Evolutionary conservation across 64 coral and sea anemone species (phyloP).

Genomic region (Montipora cactus): DNA sequence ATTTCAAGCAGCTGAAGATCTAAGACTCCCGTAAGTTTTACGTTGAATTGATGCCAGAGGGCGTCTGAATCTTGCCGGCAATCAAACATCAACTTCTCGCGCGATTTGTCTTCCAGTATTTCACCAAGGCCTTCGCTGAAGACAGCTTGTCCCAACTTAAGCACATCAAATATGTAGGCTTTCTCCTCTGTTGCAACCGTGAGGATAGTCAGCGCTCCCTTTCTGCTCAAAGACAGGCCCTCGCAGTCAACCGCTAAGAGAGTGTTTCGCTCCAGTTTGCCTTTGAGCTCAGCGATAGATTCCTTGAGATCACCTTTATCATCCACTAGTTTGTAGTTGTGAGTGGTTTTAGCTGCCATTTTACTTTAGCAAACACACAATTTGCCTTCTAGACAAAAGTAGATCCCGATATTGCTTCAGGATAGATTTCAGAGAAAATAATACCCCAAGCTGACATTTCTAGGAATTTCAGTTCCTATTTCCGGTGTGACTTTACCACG

Average conservation of each 20-base stretch:
- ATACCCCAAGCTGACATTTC: not conserved
- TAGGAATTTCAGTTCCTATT: not conserved
- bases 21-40: conserved; percentile 49
- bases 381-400: not conserved
- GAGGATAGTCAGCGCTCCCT: conserved; percentile 46
- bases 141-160: conserved; percentile 52
- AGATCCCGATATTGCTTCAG: not conserved
- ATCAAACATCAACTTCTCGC: conserved; percentile 70
- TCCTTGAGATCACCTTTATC: conserved; percentile 31
- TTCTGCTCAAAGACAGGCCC: conserved; percentile 60
- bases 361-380: not conserved
- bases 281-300: conserved; percentile 39
- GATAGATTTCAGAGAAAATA: not conserved
- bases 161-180: conserved; percentile 55
- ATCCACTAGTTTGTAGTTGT: conserved; percentile 29
- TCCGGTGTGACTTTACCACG: not conserved
- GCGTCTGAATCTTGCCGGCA: conserved; percentile 75
- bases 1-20: conserved; percentile 71
- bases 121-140: conserved; percentile 50
- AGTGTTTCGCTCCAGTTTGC: conserved; percentile 33
- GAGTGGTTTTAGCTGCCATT: conserved; percentile 27
- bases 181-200: conserved; percentile 59
- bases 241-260: conserved; percentile 67
- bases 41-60: conserved; percentile 45
- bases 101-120: conserved; percentile 54